Conservation (phyloP, 2,113 vertebrate species). For the Lucifuga dentata region DNA sequence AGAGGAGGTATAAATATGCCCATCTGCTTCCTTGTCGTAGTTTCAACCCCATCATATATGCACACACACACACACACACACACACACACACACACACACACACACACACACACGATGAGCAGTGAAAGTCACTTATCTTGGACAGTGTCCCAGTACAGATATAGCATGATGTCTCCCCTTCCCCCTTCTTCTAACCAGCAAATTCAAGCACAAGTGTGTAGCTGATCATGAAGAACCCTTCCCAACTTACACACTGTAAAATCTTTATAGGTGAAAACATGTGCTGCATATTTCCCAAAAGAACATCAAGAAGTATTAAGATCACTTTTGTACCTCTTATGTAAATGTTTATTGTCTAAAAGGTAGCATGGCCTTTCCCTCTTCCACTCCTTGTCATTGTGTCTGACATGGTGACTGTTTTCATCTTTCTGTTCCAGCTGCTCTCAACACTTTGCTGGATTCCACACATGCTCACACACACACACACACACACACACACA, state of each 20-base stretch:
- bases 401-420: conserved; percentile 36
- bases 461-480: background rate
- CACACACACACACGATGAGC: conserved; percentile 8
- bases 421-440: conserved; percentile 10
- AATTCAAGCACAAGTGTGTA: background rate
- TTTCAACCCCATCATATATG: conserved; percentile 33
- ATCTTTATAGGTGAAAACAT: conserved; percentile 34
- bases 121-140: conserved; percentile 52
- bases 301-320: background rate
- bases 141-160: conserved; percentile 62
- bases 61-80: conserved; percentile 11
- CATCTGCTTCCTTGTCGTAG: conserved; percentile 39
- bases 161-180: conserved; percentile 49
- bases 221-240: conserved; percentile 6
- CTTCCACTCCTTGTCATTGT: background rate
- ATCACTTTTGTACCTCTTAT: background rate
- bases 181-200: conserved; percentile 33
- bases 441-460: background rate
- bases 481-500: background rate
- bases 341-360: conserved; percentile 1
- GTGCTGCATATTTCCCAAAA: conserved; percentile 6
- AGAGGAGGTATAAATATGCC: conserved; percentile 39
- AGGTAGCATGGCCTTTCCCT: background rate
- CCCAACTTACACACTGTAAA: conserved; percentile 3
- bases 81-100: conserved; percentile 12